Evolutionary conservation across 2,113 vertebrate genomes (phyloP).

Genomic region (Pluvianellus socialis): DNA sequence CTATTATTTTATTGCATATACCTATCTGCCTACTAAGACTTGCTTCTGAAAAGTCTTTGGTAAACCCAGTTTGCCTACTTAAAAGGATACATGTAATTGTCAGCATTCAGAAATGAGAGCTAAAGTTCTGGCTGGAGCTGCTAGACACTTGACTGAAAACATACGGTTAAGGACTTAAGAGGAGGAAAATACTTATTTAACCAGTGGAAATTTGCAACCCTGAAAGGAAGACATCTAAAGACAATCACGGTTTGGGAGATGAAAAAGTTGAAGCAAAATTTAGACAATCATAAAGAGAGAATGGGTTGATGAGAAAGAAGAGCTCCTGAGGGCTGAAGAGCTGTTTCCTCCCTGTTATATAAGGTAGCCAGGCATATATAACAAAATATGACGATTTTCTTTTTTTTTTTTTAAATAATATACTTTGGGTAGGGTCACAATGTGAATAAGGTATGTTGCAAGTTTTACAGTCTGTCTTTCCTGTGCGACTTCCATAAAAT

Average conservation of each 20-base stretch:
- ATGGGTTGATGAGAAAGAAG: not conserved
- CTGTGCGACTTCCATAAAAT: slow-evolving; percentile 62
- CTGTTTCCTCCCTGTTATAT: not conserved
- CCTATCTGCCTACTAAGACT: not conserved
- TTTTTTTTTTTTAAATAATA: not conserved
- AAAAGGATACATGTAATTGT: not conserved
- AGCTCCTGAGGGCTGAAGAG: not conserved
- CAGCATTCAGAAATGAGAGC: not conserved
- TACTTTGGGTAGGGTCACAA: not conserved
- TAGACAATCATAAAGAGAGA: not conserved
- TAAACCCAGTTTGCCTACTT: not conserved
- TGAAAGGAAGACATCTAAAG: not conserved
- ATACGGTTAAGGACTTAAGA: not conserved
- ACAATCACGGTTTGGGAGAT: not conserved
- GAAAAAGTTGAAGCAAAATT: not conserved
- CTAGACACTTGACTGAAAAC: not conserved
- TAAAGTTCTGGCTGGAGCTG: not conserved
- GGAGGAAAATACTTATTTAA: not conserved
- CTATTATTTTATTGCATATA: not conserved
- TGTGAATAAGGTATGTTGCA: not conserved
- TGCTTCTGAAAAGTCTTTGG: not conserved
- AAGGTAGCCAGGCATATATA: not conserved
- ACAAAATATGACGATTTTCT: not conserved
- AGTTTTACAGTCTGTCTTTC: not conserved
- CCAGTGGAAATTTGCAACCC: not conserved